phyloP scores from a whole-genome alignment of 2,888 invertebrate genomes.

The Hecatera dysodea region DNA sequence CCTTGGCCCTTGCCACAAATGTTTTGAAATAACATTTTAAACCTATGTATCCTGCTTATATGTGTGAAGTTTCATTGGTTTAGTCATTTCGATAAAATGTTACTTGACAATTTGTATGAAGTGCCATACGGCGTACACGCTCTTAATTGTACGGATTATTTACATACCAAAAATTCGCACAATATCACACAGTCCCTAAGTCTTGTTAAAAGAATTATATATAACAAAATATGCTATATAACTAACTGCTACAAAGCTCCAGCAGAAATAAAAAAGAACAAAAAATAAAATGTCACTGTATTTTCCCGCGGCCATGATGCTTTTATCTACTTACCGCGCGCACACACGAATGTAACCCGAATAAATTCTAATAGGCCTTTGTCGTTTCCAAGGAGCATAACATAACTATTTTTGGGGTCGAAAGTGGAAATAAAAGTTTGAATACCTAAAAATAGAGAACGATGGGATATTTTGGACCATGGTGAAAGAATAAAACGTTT shows the following conservation, averaged over 20 bases:
- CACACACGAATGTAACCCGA: constrained; percentile 22
- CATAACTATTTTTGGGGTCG: background rate
- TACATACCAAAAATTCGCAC: no score
- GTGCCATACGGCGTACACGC: no score
- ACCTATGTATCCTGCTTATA: no score
- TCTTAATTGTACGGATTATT: no score
- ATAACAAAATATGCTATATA: background rate
- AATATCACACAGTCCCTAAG: no score
- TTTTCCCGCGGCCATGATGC: constrained; percentile 35
- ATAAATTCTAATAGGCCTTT: constrained; percentile 52
- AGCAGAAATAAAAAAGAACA: background rate
- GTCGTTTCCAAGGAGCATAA: constrained; percentile 23
- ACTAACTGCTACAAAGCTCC: constrained; percentile 6
- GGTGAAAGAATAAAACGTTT: background rate
- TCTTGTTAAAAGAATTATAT: no score
- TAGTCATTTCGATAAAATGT: no score
- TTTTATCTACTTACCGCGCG: constrained; percentile 44
- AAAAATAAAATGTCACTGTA: constrained; percentile 16
- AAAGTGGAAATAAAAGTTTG: background rate
- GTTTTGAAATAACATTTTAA: no score
- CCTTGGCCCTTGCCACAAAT: no score
- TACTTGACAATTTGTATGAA: no score
- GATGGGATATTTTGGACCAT: background rate
- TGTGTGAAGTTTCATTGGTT: no score
- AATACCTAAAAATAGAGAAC: background rate